Evolutionary conservation across 1,140 invertebrate species (phyloP), one percentile per base, ranked within the genome.

Genomic region (Parapsyche elsis): DNA sequence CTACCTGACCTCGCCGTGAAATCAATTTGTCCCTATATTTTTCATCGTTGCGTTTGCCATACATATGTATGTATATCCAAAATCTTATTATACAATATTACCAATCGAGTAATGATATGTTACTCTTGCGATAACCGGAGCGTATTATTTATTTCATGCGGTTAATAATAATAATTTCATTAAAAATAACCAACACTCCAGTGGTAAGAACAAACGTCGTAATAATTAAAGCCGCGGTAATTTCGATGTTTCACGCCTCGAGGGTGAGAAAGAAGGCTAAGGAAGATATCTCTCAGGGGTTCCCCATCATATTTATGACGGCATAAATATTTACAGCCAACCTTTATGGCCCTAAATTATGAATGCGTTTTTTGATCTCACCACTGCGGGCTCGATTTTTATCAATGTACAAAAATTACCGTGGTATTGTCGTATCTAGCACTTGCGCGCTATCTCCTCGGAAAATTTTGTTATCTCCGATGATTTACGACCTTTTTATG

Each of bases 321-420:
- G 26, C 73, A 57, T 75, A 75, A 75, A 75, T 75, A 75, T 75
- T 75, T 75, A 75, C 44, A 75, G 9, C 5, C 24, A 9, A 67
- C 5, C 49, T 53, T 75, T 75, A 75, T 24, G 73, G 23, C 53
- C 24, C 49, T 57, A 57, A 75, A 75, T 75, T 75, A 57, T 75
- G 73, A 75, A 75, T 26, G 49, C 73, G 9, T 75, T 75, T 75
- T 26, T 75, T 49, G n/a, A 74, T 57, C 49, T 57, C 49, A 12
- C 21, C 67, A 67, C 73, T 75, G n/a, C 38, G 70, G 70, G 24
- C 21, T 67, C 59, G 23, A 0, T 24, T 14, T 53, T 53, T 53
- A 53, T 53, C 49, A 23, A 0, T 5, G 64, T 19, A 61, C 57
- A 61, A 61, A 61, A 61, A 61, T 61, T 16, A 21, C 30, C 30